Percentiles rank a stretch among this genome's conserved stretches.
Evolutionary conservation across 2,113 vertebrate genomes (phyloP).

Genomic region (Caranx melampygus): DNA sequence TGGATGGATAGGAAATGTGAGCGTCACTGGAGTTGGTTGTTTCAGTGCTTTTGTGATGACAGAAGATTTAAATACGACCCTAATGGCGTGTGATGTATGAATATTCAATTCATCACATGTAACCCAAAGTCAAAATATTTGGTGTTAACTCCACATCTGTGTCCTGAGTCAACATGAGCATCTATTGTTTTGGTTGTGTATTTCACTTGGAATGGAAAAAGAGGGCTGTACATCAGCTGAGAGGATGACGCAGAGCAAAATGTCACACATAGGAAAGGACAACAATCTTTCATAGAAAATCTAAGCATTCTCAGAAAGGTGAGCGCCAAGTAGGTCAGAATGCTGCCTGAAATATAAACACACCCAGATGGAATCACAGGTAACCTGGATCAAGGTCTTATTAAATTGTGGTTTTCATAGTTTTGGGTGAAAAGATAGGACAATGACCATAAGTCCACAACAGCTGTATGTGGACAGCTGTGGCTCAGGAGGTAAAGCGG

Average conservation of each 20-base stretch:
- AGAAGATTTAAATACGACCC: conserved; percentile 2
- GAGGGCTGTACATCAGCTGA: neutral
- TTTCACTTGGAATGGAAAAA: neutral
- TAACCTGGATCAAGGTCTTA: no score
- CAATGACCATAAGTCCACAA: neutral
- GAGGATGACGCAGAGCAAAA: neutral
- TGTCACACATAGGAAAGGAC: conserved; percentile 1
- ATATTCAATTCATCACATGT: neutral
- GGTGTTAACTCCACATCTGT: no score
- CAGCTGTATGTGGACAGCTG: no score
- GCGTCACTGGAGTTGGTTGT: neutral
- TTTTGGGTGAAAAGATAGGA: no score
- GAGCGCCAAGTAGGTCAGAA: neutral
- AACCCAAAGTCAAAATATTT: neutral
- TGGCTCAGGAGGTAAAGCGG: no score
- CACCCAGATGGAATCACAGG: neutral
- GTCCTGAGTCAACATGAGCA: neutral
- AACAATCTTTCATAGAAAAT: conserved; percentile 13
- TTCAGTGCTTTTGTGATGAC: neutral
- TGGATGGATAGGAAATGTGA: neutral
- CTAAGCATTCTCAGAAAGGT: conserved; percentile 12
- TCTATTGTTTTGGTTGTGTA: neutral
- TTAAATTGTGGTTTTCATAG: no score
- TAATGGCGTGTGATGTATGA: neutral
- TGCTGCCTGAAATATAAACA: conserved; percentile 12